A percentile compares a stretch with the other conserved stretches of the same genome.
phyloP scores from a whole-genome alignment of 2,888 invertebrate genomes.

The Emmelina monodactyla region DNA sequence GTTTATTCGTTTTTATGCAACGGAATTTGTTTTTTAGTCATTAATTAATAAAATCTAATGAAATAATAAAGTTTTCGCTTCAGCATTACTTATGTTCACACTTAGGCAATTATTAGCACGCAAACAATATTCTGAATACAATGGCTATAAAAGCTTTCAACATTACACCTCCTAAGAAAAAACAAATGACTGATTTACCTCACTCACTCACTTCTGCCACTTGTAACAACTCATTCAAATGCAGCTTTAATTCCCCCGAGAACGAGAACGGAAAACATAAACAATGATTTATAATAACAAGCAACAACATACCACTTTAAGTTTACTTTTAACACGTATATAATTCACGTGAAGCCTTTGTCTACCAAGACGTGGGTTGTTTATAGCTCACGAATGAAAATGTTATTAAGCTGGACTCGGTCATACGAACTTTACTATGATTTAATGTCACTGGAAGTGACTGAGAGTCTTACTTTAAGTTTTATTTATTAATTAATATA shows the following conservation, averaged over 20 bases:
- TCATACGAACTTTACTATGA: slow-evolving; percentile 14
- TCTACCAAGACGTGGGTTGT: slow-evolving; percentile 66
- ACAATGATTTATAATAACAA: slow-evolving; percentile 67
- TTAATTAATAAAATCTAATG: too few species aligned
- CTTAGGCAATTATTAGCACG: too few species aligned
- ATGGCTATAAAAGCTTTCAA: too few species aligned
- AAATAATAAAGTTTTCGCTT: too few species aligned
- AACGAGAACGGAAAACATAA: slow-evolving; percentile 66
- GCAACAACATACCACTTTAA: slow-evolving; percentile 63
- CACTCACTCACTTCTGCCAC: background rate
- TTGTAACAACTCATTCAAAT: background rate
- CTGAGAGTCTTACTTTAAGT: too few species aligned
- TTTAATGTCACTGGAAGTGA: background rate
- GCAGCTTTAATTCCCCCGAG: slow-evolving; percentile 44
- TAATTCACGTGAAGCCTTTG: slow-evolving; percentile 66
- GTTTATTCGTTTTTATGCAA: too few species aligned
- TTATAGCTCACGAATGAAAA: slow-evolving; percentile 66
- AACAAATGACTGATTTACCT: too few species aligned
- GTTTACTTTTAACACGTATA: slow-evolving; percentile 67
- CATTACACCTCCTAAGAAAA: background rate
- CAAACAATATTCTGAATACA: too few species aligned
- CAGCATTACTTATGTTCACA: too few species aligned
- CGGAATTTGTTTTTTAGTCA: too few species aligned
- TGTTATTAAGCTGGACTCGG: slow-evolving; percentile 56
- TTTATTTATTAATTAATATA: too few species aligned